Evolutionary conservation across 2,113 vertebrate species (phyloP), one percentile per base, ranked within the genome.

Genomic region (Thryonomys swinderianus): DNA sequence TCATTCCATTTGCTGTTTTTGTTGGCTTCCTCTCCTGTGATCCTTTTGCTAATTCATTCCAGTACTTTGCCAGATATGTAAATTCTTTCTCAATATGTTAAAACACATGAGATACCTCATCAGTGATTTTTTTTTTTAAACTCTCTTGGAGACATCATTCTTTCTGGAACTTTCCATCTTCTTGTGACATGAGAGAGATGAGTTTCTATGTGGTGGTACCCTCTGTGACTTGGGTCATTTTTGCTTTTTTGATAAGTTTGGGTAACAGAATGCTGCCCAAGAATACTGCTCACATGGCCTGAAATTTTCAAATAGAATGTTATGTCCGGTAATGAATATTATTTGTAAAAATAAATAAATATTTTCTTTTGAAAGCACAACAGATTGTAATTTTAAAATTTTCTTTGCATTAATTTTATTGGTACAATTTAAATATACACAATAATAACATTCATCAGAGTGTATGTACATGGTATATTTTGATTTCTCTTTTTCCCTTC

Each of bases 61-160:
- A 5, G 79, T 9, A 48, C 4, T 71, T 23, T 79, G 85, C 93
- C 78, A 88, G 82, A 85, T 85, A 82, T 82, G 71, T 53, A 88
- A 93, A 91, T 96, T 62, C 11, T 23, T 78, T 81, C 78, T 95
- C 53, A 53, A 61, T 37, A 0, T 69, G 45, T 82, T 88, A 61
- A 91, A 73, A 82, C 27, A 53, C 4, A 82, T 88, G n/a, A 27
- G 27, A 80, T 73, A 66, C 42, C 45, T 92, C 53, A 59, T 85
- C 42, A 40, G 53, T 94, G 45, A 74, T 74, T 74, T 23, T 73
- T 30, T 11, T 76, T 32, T 76, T 51, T 18, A 45, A 20, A 6
- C 32, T n/a, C 37, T 25, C 7, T 84, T 74, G 10, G 34, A 93
- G 84, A 74, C 11, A 73, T 10, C 14, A 16, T 37, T 32, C 37